Percentiles rank a stretch among this genome's conserved stretches.
phyloP scores from a whole-genome alignment of 2,888 invertebrate species.

The Neuroscelio doddi region DNA sequence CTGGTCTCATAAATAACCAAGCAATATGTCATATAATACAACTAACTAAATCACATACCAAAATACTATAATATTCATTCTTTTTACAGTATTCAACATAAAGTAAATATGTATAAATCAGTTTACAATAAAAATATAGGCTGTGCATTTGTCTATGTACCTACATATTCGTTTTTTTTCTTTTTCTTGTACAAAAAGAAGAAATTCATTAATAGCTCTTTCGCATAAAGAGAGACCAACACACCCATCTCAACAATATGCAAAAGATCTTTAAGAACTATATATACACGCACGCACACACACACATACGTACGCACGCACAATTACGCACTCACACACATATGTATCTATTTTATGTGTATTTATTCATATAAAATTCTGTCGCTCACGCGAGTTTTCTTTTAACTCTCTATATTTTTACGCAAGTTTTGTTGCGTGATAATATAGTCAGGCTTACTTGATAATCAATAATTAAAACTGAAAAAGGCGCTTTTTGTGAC shows the following conservation, averaged over 20 bases:
- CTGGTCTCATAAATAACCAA: background rate
- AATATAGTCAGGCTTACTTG: background rate
- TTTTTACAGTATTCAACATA: constrained; percentile 60
- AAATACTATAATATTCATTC: constrained; percentile 58
- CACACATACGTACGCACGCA: constrained; percentile 15
- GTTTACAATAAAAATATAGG: constrained; percentile 59
- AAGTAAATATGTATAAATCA: constrained; percentile 63
- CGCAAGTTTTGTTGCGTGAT: background rate
- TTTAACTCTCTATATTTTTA: constrained; percentile 11
- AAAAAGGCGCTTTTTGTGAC: constrained; percentile 16
- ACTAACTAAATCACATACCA: constrained; percentile 63
- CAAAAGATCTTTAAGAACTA: constrained; percentile 35
- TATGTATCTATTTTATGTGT: no score
- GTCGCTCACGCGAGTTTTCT: constrained; percentile 26
- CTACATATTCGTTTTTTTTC: constrained; percentile 33
- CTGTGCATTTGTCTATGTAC: constrained; percentile 60
- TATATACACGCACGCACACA: constrained; percentile 21
- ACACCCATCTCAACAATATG: constrained; percentile 29
- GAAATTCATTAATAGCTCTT: constrained; percentile 34
- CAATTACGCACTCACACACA: constrained; percentile 19
- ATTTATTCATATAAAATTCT: constrained; percentile 45
- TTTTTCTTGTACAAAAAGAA: constrained; percentile 49
- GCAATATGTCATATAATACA: constrained; percentile 26
- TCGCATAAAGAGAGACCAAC: constrained; percentile 39
- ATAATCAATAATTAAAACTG: constrained; percentile 1